These are phyloP conservation scores for Hypsopygia costalis DNA, from an alignment of 2,888 invertebrate species.

Conservation along the genomic window DNA sequence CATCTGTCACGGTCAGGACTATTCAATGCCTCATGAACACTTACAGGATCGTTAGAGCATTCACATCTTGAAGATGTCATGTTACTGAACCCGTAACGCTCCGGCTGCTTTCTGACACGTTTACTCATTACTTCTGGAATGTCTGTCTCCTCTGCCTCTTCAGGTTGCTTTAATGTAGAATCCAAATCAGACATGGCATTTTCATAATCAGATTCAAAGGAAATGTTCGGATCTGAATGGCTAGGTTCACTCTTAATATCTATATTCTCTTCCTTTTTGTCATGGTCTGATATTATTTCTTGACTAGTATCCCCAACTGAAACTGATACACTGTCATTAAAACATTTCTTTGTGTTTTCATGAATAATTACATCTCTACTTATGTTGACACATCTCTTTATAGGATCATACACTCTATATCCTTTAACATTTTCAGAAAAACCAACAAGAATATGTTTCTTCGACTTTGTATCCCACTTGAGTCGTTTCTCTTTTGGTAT, in stretches of 20 bases:
- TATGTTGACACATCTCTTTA: slow-evolving; percentile 7
- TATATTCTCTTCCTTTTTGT: too few species aligned
- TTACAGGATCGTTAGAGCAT: neutral
- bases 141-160: too few species aligned
- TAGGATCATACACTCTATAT: slow-evolving; percentile 18
- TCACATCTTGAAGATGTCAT: neutral
- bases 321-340: too few species aligned
- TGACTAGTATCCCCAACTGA: neutral
- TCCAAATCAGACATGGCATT: neutral
- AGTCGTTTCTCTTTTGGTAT: slow-evolving; percentile 18
- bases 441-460: slow-evolving; percentile 17
- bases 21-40: neutral
- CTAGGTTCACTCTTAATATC: too few species aligned
- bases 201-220: neutral
- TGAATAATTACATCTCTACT: slow-evolving; percentile 19
- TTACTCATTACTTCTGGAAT: too few species aligned
- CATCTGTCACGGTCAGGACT: slow-evolving; percentile 3
- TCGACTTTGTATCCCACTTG: slow-evolving; percentile 22
- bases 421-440: slow-evolving; percentile 19
- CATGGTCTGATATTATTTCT: neutral
- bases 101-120: too few species aligned
- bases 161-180: neutral
- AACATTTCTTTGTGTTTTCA: slow-evolving; percentile 6
- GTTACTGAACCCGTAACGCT: neutral
- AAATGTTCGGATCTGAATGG: too few species aligned